Evolutionary conservation across 2,113 vertebrate genomes (phyloP).

Genomic region (Trematocara zebra): DNA sequence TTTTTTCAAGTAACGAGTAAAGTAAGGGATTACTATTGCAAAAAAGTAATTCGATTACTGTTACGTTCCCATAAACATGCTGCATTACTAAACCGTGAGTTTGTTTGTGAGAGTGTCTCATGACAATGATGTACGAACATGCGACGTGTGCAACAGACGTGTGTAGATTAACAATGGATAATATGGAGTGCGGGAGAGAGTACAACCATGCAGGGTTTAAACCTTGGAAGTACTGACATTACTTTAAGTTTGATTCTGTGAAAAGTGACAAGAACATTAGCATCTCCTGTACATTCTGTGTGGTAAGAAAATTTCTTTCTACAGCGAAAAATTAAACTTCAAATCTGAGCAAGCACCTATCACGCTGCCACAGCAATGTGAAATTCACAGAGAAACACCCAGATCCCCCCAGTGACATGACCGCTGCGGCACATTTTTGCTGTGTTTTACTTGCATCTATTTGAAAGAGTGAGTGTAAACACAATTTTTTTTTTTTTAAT

Average conservation of each 20-base stretch:
- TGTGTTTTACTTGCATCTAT: not conserved
- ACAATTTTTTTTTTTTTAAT: not conserved
- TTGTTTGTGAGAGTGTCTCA: rapidly evolving
- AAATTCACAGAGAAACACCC: too few species aligned
- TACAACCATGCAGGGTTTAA: not conserved
- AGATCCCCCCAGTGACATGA: too few species aligned
- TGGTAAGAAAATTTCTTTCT: not conserved
- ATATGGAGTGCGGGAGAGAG: not conserved
- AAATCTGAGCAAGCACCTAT: too few species aligned
- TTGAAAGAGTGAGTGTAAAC: not conserved
- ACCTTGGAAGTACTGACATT: rapidly evolving
- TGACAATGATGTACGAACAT: not conserved
- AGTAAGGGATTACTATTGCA: not conserved
- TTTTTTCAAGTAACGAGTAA: not conserved
- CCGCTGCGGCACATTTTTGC: not conserved
- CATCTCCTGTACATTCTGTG: not conserved
- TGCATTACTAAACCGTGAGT: not conserved
- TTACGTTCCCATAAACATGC: not conserved
- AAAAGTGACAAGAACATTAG: not conserved
- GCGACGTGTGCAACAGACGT: not conserved
- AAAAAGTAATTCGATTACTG: not conserved
- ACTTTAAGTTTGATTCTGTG: not conserved
- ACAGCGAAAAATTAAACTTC: rapidly evolving
- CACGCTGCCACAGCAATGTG: too few species aligned
- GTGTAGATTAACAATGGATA: not conserved